A percentile compares a stretch with the other conserved stretches of the same genome.
These are phyloP conservation scores for Glomeris maerens DNA, from an alignment of 1,140 invertebrate species.

Conservation along the genomic window DNA sequence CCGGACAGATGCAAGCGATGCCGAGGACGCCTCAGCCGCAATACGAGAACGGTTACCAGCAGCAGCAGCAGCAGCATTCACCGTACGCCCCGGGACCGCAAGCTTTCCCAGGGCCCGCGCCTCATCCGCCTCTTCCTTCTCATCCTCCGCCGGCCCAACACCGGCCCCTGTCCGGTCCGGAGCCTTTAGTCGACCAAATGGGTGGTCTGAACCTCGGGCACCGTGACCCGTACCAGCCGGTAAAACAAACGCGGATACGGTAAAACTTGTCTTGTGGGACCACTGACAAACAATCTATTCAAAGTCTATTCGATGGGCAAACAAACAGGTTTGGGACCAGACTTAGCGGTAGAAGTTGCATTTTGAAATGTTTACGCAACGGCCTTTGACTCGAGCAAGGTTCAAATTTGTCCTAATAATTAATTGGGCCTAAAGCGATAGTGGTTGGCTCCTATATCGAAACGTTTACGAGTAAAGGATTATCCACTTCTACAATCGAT, in stretches of 20 bases:
- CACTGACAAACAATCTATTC: slow-evolving; percentile 9
- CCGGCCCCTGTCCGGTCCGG: slow-evolving; percentile 14
- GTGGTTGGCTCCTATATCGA: too few relatives aligned
- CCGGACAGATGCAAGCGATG: too few relatives aligned
- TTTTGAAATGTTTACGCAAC: too few relatives aligned
- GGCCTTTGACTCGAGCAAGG: too few relatives aligned
- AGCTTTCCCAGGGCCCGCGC: slow-evolving; percentile 17
- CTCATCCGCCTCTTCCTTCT: slow-evolving; percentile 19
- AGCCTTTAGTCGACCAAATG: slow-evolving; percentile 7
- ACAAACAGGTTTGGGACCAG: too few relatives aligned
- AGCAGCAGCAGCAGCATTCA: slow-evolving; percentile 13
- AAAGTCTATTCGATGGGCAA: slow-evolving; percentile 25
- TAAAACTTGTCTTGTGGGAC: background rate
- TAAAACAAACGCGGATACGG: too few relatives aligned
- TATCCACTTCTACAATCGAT: too few relatives aligned
- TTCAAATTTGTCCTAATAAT: too few relatives aligned
- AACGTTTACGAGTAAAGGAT: too few relatives aligned
- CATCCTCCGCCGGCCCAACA: slow-evolving; percentile 23
- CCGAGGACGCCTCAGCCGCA: slow-evolving; percentile 4
- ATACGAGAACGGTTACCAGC: slow-evolving; percentile 14
- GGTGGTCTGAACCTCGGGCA: slow-evolving; percentile 15
- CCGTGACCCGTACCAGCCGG: slow-evolving; percentile 11
- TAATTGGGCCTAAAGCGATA: too few relatives aligned
- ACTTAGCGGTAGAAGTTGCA: too few relatives aligned
- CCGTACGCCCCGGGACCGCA: slow-evolving; percentile 16